A percentile compares a stretch with the other conserved stretches of the same genome.
Conservation (phyloP, 2,113 vertebrate genomes). For the Coracopsis vasa region DNA sequence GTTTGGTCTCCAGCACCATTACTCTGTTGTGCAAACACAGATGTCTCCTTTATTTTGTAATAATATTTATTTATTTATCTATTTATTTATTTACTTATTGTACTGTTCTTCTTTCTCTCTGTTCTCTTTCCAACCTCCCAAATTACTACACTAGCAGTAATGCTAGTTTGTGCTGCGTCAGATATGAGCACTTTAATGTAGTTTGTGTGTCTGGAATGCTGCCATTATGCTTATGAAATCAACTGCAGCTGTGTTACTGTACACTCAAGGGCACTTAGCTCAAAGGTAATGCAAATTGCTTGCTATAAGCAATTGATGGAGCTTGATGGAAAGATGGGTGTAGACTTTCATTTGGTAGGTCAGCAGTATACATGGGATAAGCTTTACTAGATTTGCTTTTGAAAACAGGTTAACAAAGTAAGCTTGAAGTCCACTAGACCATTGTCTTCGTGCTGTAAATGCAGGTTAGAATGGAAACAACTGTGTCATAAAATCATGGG, state of each 20-base stretch:
- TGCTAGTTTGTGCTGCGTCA: background rate
- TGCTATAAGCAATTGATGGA: constrained; percentile 51
- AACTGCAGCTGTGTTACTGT: constrained; percentile 37
- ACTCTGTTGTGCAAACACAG: background rate
- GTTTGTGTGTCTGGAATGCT: constrained; percentile 6
- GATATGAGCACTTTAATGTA: background rate
- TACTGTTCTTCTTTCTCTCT: background rate
- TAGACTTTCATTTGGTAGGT: constrained; percentile 46
- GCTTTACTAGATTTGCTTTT: constrained; percentile 40
- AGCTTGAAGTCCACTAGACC: background rate
- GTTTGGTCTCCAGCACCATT: background rate
- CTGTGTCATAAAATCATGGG: background rate
- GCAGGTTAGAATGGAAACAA: background rate
- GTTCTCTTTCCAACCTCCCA: background rate
- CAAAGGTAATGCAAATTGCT: constrained; percentile 58
- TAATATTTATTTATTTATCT: background rate
- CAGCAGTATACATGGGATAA: background rate
- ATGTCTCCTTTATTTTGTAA: background rate
- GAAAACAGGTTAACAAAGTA: constrained; percentile 20
- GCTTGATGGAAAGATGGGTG: constrained; percentile 49
- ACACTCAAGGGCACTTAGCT: constrained; percentile 47
- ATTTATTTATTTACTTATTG: background rate
- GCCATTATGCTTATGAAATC: background rate
- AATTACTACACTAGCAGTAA: background rate
- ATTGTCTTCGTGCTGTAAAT: background rate